Base-by-base conservation (phyloP, 2,113 vertebrate genomes). In the Cacatua alba region DNA sequence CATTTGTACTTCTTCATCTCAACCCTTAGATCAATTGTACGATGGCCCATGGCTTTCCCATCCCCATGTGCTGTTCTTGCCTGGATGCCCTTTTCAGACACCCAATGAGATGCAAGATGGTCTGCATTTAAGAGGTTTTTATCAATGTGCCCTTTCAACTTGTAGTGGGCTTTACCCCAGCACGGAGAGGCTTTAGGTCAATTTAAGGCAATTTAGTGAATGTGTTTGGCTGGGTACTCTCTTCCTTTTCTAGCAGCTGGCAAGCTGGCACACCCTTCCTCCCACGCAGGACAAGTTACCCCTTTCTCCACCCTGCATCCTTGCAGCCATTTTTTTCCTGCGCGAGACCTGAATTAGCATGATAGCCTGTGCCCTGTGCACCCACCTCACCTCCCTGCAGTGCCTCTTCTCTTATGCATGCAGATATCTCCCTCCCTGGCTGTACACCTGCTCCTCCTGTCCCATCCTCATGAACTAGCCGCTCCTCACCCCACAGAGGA, bases 311-410 rank as follows among this genome's bases (percentile, higher is more conserved):
- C 25, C 46, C 35, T 1, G 0, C 35, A 51, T 41, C 43, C 43
- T 68, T 67, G 60, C 21, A 78, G 46, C 2, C 6, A 0, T 28
- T 59, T 84, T 84, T 69, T 48, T 21, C 44, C 29, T 35, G 41
- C n/a, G 16, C 49, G 57, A 46, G 31, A 57, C 31, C 10, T 0
- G 0, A 25, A 53, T 52, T 31, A 17, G 49, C 5, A 6, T 19
- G 55, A 49, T 29, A 60, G 35, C 13, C n/a, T 9, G 1, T 76
- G 48, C 39, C 25, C 33, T 46, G n/a, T 52, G 70, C 39, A 6
- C 62, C 31, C 16, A 9, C 11, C 19, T 81, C 37, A n/a, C 23
- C 10, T 79, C 41, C 21, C 68, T 4, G 1, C 4, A 15, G 18
- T 46, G 28, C 15, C 28, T 8, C 4, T 4, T 59, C 52, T 71